phyloP scores from a whole-genome alignment of 1,140 invertebrate species.

The Drosophila willistoni region DNA sequence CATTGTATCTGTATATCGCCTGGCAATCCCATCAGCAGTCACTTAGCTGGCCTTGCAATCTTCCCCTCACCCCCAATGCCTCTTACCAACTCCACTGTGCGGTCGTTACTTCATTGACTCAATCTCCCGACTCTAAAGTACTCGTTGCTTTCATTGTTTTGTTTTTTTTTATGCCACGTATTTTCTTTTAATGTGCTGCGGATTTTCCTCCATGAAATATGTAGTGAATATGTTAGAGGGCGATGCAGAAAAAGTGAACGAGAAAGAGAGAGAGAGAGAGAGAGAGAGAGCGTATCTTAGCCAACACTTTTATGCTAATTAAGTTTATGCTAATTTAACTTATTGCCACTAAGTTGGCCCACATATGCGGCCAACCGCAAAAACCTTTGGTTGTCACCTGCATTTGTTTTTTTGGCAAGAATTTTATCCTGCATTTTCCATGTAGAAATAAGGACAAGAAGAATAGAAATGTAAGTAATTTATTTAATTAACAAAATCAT shows the following conservation, averaged over 20 bases:
- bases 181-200: slow-evolving; percentile 80
- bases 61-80: background rate
- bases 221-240: slow-evolving; percentile 16
- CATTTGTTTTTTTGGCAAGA: slow-evolving; percentile 10
- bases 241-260: background rate
- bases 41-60: slow-evolving; percentile 56
- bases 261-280: background rate
- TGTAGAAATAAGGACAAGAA: slow-evolving; percentile 19
- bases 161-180: slow-evolving; percentile 71
- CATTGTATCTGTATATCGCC: slow-evolving; percentile 55
- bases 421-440: slow-evolving; percentile 27
- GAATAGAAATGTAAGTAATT: slow-evolving; percentile 41
- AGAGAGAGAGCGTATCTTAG: slow-evolving; percentile 40
- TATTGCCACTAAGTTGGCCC: slow-evolving; percentile 80
- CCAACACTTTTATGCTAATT: slow-evolving; percentile 80
- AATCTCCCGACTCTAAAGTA: slow-evolving; percentile 62
- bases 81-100: slow-evolving; percentile 35
- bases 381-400: slow-evolving; percentile 27
- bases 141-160: slow-evolving; percentile 66
- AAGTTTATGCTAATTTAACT: slow-evolving; percentile 82
- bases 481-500: slow-evolving; percentile 60
- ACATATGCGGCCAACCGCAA: slow-evolving; percentile 78
- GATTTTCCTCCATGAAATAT: slow-evolving; percentile 75
- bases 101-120: slow-evolving; percentile 79
- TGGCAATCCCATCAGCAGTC: slow-evolving; percentile 74